Conservation (phyloP, 2,888 invertebrate species). For the Aquatica leii region DNA sequence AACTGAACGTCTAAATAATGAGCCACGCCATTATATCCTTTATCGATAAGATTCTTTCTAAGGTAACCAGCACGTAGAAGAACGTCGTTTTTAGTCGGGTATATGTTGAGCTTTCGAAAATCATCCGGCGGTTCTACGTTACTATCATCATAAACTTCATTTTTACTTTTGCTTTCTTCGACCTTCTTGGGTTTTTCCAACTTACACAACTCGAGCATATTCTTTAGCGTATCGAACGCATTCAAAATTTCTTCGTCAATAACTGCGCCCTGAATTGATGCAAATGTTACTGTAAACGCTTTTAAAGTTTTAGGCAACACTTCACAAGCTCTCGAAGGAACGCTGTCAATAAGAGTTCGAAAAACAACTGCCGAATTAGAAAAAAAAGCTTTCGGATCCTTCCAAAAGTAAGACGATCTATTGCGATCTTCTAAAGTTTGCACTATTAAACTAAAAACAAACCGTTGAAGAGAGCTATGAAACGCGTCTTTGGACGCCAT, state of each 20-base stretch:
- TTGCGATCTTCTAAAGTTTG: neutral
- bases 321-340: slow-evolving; percentile 44
- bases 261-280: slow-evolving; percentile 39
- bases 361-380: neutral
- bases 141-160: neutral
- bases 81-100: slow-evolving; percentile 62
- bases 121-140: slow-evolving; percentile 60
- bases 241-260: neutral
- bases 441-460: neutral
- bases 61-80: slow-evolving; percentile 58
- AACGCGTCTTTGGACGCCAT: neutral
- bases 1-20: slow-evolving; percentile 85
- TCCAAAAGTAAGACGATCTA: neutral
- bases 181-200: neutral
- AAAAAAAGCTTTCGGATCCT: neutral
- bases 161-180: no score
- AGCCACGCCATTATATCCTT: slow-evolving; percentile 69
- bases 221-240: neutral
- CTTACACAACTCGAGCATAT: neutral
- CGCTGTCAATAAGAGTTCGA: neutral
- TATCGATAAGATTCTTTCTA: slow-evolving; percentile 68
- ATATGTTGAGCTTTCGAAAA: slow-evolving; percentile 65
- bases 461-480: neutral
- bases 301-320: slow-evolving; percentile 47
- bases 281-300: slow-evolving; percentile 37